These are phyloP conservation scores for Etia nguti DNA, from an alignment of 2,113 vertebrate genomes.

Conservation along the genomic window DNA sequence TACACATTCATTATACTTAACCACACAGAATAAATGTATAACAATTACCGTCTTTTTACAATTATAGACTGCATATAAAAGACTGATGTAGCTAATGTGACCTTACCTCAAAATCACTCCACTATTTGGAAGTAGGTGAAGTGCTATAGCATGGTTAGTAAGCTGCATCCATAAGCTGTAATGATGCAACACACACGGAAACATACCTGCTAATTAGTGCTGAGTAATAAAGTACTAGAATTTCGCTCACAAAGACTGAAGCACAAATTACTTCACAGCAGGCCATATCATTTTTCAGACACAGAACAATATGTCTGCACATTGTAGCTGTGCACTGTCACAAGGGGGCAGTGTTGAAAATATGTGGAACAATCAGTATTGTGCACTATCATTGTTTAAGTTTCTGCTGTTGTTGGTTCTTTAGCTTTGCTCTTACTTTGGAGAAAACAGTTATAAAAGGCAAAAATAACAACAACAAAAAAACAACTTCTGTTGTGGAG, in stretches of 20 bases:
- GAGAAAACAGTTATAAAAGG: neutral
- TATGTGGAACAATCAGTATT: neutral
- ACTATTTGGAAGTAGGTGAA: neutral
- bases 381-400: neutral
- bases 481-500: neutral
- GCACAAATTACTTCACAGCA: neutral
- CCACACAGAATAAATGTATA: neutral
- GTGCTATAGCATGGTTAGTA: neutral
- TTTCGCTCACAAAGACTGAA: neutral
- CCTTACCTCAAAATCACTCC: neutral
- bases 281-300: neutral
- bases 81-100: neutral
- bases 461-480: neutral
- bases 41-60: neutral
- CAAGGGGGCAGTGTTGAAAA: neutral
- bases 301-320: neutral
- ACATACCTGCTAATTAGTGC: neutral
- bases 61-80: neutral
- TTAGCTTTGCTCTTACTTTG: neutral
- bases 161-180: neutral
- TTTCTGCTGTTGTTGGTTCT: neutral
- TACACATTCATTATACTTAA: neutral
- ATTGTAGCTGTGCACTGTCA: neutral
- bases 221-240: neutral
- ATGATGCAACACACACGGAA: neutral